A percentile compares a stretch with the other conserved stretches of the same genome.
These are phyloP conservation scores for Punctoribates punctum DNA, from an alignment of 2,888 invertebrate species.

Conservation along the genomic window DNA sequence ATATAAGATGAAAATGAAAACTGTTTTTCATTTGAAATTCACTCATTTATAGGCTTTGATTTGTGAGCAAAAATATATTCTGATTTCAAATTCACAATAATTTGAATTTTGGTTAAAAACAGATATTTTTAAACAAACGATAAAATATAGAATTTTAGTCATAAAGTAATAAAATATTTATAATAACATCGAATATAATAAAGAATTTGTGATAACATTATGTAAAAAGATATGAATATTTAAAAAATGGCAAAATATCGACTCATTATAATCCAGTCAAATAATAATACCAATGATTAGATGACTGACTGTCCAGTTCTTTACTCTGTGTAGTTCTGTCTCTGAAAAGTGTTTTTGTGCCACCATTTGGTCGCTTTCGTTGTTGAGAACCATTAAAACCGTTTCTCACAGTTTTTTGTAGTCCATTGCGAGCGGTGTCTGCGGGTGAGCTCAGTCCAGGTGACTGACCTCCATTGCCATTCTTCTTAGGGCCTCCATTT, in stretches of 20 bases:
- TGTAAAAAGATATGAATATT: background rate
- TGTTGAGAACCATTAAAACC: background rate
- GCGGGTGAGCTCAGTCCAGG: slow-evolving; percentile 15
- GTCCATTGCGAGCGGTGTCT: background rate
- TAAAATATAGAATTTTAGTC: too few species aligned
- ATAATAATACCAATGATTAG: slow-evolving; percentile 2
- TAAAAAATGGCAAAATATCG: background rate
- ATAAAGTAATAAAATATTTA: too few species aligned
- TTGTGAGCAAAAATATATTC: background rate
- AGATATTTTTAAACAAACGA: too few species aligned
- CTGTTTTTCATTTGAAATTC: background rate
- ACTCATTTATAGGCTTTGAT: background rate
- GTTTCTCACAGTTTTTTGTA: background rate
- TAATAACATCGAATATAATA: too few species aligned
- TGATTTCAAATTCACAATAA: background rate
- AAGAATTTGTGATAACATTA: background rate
- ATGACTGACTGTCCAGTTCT: slow-evolving; percentile 5
- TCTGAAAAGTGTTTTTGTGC: slow-evolving; percentile 7
- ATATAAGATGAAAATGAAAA: background rate
- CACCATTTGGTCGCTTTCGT: background rate
- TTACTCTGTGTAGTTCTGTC: background rate
- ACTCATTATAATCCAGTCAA: background rate
- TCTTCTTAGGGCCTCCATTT: background rate
- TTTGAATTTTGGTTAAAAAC: too few species aligned
- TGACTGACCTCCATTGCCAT: background rate